Conservation (phyloP, 2,113 vertebrate species). For the Cacatua alba region DNA sequence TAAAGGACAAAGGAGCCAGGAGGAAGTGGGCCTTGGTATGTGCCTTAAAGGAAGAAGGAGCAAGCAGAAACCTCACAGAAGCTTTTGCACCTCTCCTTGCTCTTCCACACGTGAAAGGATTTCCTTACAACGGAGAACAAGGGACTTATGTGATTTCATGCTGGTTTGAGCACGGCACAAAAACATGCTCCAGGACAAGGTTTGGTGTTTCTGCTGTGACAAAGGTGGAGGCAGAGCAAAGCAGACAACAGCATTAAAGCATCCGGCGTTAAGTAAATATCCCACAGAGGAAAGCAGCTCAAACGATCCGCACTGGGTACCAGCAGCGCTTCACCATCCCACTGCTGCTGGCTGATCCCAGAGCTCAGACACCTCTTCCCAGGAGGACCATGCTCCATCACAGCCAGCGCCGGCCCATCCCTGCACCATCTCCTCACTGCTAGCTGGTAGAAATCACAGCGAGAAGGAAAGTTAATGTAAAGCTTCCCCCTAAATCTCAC, state of each 20-base stretch:
- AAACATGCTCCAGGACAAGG: not conserved
- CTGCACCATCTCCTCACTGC: not conserved
- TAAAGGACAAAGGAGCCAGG: conserved; percentile 17
- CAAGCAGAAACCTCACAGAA: not conserved
- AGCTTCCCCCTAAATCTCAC: not conserved
- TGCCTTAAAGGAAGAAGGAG: not conserved
- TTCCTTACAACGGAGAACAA: not conserved
- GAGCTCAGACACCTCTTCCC: not conserved
- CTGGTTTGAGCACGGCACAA: not conserved
- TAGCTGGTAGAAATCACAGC: not conserved
- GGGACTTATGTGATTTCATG: not conserved
- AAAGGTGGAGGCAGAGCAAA: not conserved
- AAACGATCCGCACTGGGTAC: accelerated
- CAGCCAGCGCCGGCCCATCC: not conserved
- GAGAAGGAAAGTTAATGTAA: not conserved
- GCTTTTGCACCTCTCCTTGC: not conserved
- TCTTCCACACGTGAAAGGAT: not conserved
- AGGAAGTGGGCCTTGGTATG: not conserved
- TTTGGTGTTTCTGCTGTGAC: not conserved
- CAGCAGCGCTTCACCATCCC: accelerated
- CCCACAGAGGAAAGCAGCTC: not conserved
- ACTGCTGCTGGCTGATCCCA: not conserved
- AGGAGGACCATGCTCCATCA: accelerated
- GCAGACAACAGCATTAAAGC: not conserved
- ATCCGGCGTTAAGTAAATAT: accelerated